Evolutionary conservation across 2,888 invertebrate species (phyloP).

Genomic region (Tiliacea citrago): DNA sequence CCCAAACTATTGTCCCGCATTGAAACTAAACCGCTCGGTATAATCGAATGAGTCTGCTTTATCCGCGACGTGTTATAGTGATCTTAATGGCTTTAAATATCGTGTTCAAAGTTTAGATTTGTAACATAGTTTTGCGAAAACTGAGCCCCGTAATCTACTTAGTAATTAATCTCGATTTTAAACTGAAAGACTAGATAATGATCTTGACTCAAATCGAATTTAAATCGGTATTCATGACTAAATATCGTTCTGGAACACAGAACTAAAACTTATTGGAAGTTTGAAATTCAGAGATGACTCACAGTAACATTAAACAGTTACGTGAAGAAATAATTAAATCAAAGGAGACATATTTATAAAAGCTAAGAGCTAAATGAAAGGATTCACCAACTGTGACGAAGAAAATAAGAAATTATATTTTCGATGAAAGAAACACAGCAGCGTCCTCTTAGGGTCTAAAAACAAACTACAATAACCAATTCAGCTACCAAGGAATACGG

Average conservation of each 20-base stretch:
- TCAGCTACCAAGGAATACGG: background rate
- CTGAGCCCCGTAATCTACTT: background rate
- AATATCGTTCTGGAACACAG: background rate
- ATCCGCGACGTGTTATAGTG: constrained; percentile 35
- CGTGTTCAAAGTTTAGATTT: constrained; percentile 12
- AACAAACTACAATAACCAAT: too few relatives aligned
- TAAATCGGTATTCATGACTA: background rate
- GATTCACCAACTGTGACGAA: background rate
- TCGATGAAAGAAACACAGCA: background rate
- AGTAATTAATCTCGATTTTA: background rate
- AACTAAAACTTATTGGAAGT: background rate
- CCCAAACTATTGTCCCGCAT: constrained; percentile 56
- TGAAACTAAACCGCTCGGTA: constrained; percentile 64
- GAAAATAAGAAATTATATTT: background rate
- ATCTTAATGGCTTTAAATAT: constrained; percentile 34
- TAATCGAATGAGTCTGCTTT: constrained; percentile 54
- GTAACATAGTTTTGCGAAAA: constrained; percentile 12
- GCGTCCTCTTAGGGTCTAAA: too few relatives aligned
- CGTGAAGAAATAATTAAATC: background rate
- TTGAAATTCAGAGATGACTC: background rate
- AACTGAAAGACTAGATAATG: background rate
- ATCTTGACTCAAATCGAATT: background rate
- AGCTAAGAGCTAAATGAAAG: background rate
- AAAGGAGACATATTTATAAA: background rate
- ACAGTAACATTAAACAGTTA: background rate